A percentile compares a stretch with the other conserved stretches of the same genome.
These are phyloP conservation scores for Tautogolabrus adspersus DNA, from an alignment of 2,113 vertebrate species.

Conservation along the genomic window DNA sequence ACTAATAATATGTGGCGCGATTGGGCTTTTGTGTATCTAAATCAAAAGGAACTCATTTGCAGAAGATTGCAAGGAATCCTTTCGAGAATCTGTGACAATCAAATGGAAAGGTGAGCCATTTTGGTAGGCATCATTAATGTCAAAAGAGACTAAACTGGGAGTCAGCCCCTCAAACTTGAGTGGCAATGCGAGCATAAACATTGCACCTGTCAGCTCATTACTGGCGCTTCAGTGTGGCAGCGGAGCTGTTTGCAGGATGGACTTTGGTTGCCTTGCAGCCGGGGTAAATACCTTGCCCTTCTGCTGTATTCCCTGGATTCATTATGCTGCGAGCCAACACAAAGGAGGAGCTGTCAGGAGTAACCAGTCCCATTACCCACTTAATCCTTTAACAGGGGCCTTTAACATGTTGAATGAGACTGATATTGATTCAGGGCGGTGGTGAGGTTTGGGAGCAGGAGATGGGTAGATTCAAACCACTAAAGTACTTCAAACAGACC, in stretches of 20 bases:
- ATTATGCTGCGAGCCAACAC: constrained; percentile 71
- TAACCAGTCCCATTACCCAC: constrained; percentile 73
- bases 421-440: constrained; percentile 76
- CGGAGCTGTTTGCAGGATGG: constrained; percentile 64
- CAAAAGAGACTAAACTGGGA: constrained; percentile 54
- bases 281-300: constrained; percentile 79
- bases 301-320: constrained; percentile 75
- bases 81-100: constrained; percentile 53
- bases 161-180: constrained; percentile 69
- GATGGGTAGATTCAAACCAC: constrained; percentile 52
- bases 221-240: constrained; percentile 68
- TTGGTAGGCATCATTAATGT: constrained; percentile 69
- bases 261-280: constrained; percentile 66
- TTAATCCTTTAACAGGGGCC: constrained; percentile 76
- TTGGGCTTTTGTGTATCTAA: neutral
- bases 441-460: constrained; percentile 42
- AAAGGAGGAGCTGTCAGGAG: constrained; percentile 74
- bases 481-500: constrained; percentile 34
- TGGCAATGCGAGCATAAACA: constrained; percentile 75
- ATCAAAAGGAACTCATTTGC: constrained; percentile 1
- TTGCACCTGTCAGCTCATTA: constrained; percentile 83
- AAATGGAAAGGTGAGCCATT: constrained; percentile 49
- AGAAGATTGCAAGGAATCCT: constrained; percentile 21
- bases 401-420: constrained; percentile 79
- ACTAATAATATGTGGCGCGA: neutral